Percentiles rank a stretch among this genome's conserved stretches.
These are phyloP conservation scores for Metellina segmentata DNA, from an alignment of 2,888 invertebrate species.

Conservation along the genomic window DNA sequence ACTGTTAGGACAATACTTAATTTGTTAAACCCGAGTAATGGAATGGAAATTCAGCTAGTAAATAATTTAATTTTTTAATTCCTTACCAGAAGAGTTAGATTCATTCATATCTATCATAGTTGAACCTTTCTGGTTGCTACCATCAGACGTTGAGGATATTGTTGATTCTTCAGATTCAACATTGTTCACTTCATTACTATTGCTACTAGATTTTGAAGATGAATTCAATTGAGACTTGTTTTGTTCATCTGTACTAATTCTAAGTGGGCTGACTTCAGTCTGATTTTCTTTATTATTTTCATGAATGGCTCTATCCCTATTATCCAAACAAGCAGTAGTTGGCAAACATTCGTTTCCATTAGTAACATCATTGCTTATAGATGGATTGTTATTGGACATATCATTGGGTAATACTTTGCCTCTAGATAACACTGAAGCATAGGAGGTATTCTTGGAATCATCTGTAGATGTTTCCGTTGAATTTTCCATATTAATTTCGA, in stretches of 20 bases:
- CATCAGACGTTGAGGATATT: background rate
- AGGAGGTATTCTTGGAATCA: slow-evolving; percentile 13
- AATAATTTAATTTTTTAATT: background rate
- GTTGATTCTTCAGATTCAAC: slow-evolving; percentile 13
- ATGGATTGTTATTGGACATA: slow-evolving; percentile 55
- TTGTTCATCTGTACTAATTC: slow-evolving; percentile 61
- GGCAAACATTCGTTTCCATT: slow-evolving; percentile 43
- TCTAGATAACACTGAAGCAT: slow-evolving; percentile 56
- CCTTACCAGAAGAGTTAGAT: slow-evolving; percentile 28
- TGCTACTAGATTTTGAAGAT: background rate
- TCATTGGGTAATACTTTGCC: slow-evolving; percentile 27
- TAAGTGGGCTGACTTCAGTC: slow-evolving; percentile 5
- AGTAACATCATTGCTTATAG: background rate
- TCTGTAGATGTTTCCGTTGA: background rate
- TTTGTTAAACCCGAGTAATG: background rate
- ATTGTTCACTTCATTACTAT: slow-evolving; percentile 16
- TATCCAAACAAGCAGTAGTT: background rate
- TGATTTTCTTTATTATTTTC: slow-evolving; percentile 10
- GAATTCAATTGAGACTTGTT: slow-evolving; percentile 54
- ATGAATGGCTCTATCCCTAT: slow-evolving; percentile 20
- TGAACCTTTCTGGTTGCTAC: slow-evolving; percentile 3
- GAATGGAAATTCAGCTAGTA: background rate
- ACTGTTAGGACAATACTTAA: background rate
- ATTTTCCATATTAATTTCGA: slow-evolving; percentile 15
- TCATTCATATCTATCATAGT: slow-evolving; percentile 23